A percentile compares a stretch with the other conserved stretches of the same genome.
Conservation (phyloP, 1,140 invertebrate genomes). For the Conus betulinus region DNA sequence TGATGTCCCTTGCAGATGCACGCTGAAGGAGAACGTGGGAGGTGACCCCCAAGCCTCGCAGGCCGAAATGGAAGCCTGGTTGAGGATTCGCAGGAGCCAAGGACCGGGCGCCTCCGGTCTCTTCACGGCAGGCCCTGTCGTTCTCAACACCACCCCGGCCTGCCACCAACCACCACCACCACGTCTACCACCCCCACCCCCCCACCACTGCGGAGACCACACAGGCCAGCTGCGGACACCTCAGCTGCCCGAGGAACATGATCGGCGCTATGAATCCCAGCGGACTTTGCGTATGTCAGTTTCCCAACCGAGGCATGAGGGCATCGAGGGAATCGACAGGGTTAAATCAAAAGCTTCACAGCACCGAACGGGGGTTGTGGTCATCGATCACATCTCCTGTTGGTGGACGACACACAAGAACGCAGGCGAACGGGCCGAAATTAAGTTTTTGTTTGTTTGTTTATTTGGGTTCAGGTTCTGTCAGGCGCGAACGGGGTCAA, state of each 20-base stretch:
- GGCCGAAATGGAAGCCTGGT: not conserved
- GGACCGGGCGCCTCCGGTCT: not conserved
- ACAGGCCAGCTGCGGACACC: not conserved
- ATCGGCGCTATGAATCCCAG: too few relatives aligned
- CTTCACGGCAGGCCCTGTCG: not conserved
- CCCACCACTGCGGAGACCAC: not conserved
- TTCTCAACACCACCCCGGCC: not conserved
- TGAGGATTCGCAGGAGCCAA: not conserved
- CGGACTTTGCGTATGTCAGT: too few relatives aligned
- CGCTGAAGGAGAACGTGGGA: not conserved
- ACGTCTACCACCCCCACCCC: conserved; percentile 24
- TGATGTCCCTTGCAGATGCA: conserved; percentile 2
- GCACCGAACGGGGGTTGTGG: too few relatives aligned
- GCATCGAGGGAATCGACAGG: too few relatives aligned
- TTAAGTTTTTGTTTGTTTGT: too few relatives aligned
- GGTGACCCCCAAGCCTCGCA: not conserved
- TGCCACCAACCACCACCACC: conserved; percentile 11
- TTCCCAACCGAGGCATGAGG: too few relatives aligned
- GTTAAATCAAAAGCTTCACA: too few relatives aligned
- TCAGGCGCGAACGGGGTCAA: too few relatives aligned
- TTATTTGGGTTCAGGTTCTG: too few relatives aligned
- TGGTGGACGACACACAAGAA: too few relatives aligned
- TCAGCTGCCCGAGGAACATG: not conserved
- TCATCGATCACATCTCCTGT: too few relatives aligned
- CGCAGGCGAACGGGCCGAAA: too few relatives aligned